Conservation (phyloP, 2,888 invertebrate species). For the Thera britannica region DNA sequence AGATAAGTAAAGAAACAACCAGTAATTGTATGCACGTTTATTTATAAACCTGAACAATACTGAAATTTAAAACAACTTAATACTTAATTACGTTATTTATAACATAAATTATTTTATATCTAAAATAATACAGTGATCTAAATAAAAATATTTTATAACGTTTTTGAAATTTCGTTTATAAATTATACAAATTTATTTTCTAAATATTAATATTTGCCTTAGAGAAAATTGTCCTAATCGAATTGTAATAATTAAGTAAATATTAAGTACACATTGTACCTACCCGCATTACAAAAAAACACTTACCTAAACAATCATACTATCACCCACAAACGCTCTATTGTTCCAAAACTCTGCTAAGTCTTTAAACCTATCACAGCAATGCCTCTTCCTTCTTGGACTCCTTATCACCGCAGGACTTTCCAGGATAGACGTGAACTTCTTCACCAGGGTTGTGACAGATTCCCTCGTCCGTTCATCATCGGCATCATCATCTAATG, state of each 20-base stretch:
- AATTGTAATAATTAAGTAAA: not conserved
- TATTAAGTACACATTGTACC: slow-evolving; percentile 17
- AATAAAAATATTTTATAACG: no score
- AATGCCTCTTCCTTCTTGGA: slow-evolving; percentile 60
- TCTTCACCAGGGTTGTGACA: slow-evolving; percentile 71
- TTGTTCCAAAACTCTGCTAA: slow-evolving; percentile 73
- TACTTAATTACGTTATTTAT: no score
- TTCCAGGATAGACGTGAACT: slow-evolving; percentile 64
- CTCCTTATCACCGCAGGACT: slow-evolving; percentile 58
- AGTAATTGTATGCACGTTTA: no score
- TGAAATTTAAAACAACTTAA: no score
- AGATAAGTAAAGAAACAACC: no score
- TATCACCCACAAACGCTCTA: slow-evolving; percentile 47
- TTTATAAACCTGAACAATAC: no score
- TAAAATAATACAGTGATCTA: no score
- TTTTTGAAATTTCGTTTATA: no score
- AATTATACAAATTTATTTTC: no score
- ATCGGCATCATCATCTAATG: slow-evolving; percentile 46
- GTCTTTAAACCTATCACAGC: slow-evolving; percentile 68
- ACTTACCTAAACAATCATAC: slow-evolving; percentile 24
- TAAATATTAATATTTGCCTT: no score
- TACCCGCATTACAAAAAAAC: slow-evolving; percentile 21
- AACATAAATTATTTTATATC: no score
- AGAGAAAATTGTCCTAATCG: not conserved
- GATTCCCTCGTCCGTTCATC: slow-evolving; percentile 58